Conservation (phyloP, 2,113 vertebrate genomes). For the Thunnus thynnus region DNA sequence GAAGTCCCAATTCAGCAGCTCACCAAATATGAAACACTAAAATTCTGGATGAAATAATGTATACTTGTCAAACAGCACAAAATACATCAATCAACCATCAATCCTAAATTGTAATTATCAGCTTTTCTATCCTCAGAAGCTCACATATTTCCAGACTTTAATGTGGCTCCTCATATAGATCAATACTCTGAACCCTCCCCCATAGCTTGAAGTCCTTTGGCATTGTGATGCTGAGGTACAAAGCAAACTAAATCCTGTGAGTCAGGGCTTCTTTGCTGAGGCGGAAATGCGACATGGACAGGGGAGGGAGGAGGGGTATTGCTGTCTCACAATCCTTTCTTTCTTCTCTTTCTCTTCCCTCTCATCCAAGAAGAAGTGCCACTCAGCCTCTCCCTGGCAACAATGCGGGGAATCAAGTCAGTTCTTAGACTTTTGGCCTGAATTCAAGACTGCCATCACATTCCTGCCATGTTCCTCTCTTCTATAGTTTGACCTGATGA, state of each 20-base stretch:
- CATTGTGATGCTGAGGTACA: slow-evolving; percentile 33
- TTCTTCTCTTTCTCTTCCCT: slow-evolving; percentile 30
- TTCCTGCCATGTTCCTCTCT: too few species aligned
- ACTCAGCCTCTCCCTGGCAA: slow-evolving; percentile 37
- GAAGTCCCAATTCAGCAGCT: too few species aligned
- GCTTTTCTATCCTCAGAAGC: too few species aligned
- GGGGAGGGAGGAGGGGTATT: too few species aligned
- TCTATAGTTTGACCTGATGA: slow-evolving; percentile 11
- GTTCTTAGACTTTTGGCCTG: slow-evolving; percentile 30
- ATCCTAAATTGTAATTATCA: too few species aligned
- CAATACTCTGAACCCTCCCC: not conserved
- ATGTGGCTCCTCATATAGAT: not conserved
- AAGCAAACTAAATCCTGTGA: slow-evolving; percentile 38
- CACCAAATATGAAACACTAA: too few species aligned
- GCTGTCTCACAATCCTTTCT: too few species aligned
- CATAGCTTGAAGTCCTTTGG: slow-evolving; percentile 15
- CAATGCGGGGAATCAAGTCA: slow-evolving; percentile 43
- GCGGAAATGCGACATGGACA: slow-evolving; percentile 16
- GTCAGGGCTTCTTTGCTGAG: slow-evolving; percentile 30
- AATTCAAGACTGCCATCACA: slow-evolving; percentile 1
- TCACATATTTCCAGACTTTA: not conserved
- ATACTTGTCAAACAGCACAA: too few species aligned
- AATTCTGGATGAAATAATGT: too few species aligned
- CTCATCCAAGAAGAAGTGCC: slow-evolving; percentile 30
- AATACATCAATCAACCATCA: too few species aligned